Conservation (phyloP, 2,113 vertebrate species). For the Aspidoscelis tigris region DNA sequence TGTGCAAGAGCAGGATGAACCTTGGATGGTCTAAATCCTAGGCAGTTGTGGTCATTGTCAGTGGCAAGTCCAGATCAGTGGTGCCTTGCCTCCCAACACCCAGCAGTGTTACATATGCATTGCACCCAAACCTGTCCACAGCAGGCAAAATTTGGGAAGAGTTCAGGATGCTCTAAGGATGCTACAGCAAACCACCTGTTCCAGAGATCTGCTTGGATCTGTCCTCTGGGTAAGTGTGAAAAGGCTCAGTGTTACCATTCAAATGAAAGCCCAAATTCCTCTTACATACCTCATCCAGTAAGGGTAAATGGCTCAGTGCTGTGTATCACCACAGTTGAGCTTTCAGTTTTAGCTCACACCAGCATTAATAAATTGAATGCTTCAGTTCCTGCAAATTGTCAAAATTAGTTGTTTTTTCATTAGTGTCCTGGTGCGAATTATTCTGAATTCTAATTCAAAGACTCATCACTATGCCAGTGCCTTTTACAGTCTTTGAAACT, state of each 20-base stretch:
- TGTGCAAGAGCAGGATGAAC: too few relatives aligned
- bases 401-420: constrained; percentile 45
- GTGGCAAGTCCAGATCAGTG: too few relatives aligned
- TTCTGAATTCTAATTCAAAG: constrained; percentile 40
- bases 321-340: constrained; percentile 1
- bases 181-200: too few relatives aligned
- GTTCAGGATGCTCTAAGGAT: too few relatives aligned
- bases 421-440: constrained; percentile 45
- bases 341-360: constrained; percentile 21
- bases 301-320: constrained; percentile 21
- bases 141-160: too few relatives aligned
- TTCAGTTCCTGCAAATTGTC: constrained; percentile 49
- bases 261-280: constrained; percentile 22
- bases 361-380: constrained; percentile 25
- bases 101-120: too few relatives aligned
- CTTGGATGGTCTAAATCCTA: too few relatives aligned
- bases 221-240: too few relatives aligned
- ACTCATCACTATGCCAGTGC: neutral
- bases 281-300: neutral
- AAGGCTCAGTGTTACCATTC: neutral
- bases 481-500: constrained; percentile 46
- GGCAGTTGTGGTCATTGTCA: too few relatives aligned
- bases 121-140: too few relatives aligned
- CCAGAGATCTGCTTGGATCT: too few relatives aligned
- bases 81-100: too few relatives aligned